Evolutionary conservation across 2,797 vertebrate species (phyloP).

Genomic region (Eurystomus glaucurus): DNA sequence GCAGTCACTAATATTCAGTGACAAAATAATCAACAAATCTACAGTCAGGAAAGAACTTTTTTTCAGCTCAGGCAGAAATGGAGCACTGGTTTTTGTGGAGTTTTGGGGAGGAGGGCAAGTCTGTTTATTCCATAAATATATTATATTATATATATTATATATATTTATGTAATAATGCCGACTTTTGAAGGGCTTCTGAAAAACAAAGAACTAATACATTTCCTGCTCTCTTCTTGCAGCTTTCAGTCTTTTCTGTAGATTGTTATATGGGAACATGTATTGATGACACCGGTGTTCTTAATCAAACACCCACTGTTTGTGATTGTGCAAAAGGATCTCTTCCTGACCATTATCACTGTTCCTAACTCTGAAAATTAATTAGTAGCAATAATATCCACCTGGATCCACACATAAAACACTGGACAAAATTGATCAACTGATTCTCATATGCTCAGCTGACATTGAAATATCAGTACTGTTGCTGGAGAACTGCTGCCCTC

Average conservation of each 20-base stretch:
- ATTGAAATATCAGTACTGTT: not conserved
- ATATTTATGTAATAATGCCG: not conserved
- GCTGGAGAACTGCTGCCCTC: not conserved
- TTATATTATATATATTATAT: too few species aligned
- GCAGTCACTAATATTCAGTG: not conserved
- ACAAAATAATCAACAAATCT: not conserved
- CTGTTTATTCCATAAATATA: too few species aligned
- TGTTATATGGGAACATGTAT: rapidly evolving
- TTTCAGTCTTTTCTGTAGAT: not conserved
- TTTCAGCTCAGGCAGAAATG: not conserved
- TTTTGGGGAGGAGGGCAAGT: rapidly evolving
- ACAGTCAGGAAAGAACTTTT: not conserved
- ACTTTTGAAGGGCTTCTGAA: not conserved
- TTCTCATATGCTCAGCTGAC: not conserved
- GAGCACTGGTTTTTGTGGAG: not conserved
- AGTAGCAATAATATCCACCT: not conserved
- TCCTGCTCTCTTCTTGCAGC: not conserved
- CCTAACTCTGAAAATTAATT: not conserved
- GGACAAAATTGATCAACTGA: not conserved
- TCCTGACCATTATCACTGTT: not conserved
- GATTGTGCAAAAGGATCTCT: not conserved
- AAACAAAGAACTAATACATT: rapidly evolving
- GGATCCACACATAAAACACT: not conserved
- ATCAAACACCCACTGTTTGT: not conserved
- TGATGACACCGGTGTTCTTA: not conserved